Evolutionary conservation across 2,797 vertebrate species (phyloP).

Genomic region (Sebastes itinus): DNA sequence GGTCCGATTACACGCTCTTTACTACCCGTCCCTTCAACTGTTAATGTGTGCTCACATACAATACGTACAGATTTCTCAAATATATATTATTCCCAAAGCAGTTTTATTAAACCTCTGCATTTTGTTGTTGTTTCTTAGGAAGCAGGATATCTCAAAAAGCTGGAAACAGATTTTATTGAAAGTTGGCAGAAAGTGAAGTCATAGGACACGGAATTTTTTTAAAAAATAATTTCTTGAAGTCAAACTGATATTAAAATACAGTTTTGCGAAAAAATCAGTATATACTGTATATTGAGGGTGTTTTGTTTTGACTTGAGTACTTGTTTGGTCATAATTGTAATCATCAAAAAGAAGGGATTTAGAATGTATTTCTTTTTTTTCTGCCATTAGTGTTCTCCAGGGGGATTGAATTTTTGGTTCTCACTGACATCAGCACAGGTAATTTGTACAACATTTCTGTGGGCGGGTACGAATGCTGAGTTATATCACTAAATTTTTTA

Average conservation of each 20-base stretch:
- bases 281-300: not conserved
- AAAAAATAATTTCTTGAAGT: not conserved
- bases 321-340: not conserved
- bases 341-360: not conserved
- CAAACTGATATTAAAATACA: not conserved
- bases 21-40: not conserved
- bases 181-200: not conserved
- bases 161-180: not conserved
- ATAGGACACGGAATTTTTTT: not conserved
- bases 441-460: too few species aligned
- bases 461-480: too few species aligned
- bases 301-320: not conserved
- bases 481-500: too few species aligned
- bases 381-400: too few species aligned
- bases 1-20: slow-evolving; percentile 26
- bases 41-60: not conserved
- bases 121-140: not conserved
- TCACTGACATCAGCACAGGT: too few species aligned
- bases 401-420: too few species aligned
- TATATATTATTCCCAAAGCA: not conserved
- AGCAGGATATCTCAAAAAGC: not conserved
- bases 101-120: not conserved
- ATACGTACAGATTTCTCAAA: too few species aligned
- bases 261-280: rapidly evolving
- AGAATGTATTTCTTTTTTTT: not conserved